Evolutionary conservation across 2,888 invertebrate genomes (phyloP), one percentile per base, ranked within the genome.

Genomic region (Oxycera nigricornis): DNA sequence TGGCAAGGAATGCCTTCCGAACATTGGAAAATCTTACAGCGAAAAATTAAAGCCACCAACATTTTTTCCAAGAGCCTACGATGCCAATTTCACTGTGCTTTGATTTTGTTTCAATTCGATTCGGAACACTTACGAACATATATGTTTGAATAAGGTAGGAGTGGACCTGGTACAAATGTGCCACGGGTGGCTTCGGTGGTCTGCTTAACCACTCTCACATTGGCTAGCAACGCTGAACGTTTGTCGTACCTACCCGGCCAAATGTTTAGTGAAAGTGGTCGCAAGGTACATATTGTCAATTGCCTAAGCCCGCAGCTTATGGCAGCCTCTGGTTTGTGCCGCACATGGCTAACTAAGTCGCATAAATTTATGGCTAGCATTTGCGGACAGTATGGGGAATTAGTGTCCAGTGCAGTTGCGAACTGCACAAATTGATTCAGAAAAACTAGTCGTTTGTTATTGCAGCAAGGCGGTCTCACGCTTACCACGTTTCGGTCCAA

Each of bases 201-300:
- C n/a, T n/a, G n/a, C n/a, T n/a, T n/a, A n/a, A n/a, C n/a, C n/a
- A n/a, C n/a, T n/a, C n/a, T n/a, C n/a, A 39, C 24, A n/a, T 22
- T 41, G 2, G 59, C 26, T 35, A 61, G 72, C 74, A 35, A 17
- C 62, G 26, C 62, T 62, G 62, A 7, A 14, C 59, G 41, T 57
- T 52, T 61, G 70, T 74, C 50, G 70, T 74, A 68, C 67, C 30
- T 28, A 9, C 46, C 59, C 55, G 61, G 65, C 68, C 57, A 50
- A 73, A 73, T 73, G 73, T 73, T 75, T 73, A 75, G 75, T 75
- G 75, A 75, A 75, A 75, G 75, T 65, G 75, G 75, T 62, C 31
- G 52, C 55, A 52, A 70, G 31, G 52, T 70, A 70, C 52, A 55
- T 70, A 52, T 35, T 52, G 52, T 31, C 52, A 52, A 52, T 52